Percentiles rank a stretch among this genome's conserved stretches.
Evolutionary conservation across 2,888 invertebrate species (phyloP).

Genomic region (Papilio gigon): DNA sequence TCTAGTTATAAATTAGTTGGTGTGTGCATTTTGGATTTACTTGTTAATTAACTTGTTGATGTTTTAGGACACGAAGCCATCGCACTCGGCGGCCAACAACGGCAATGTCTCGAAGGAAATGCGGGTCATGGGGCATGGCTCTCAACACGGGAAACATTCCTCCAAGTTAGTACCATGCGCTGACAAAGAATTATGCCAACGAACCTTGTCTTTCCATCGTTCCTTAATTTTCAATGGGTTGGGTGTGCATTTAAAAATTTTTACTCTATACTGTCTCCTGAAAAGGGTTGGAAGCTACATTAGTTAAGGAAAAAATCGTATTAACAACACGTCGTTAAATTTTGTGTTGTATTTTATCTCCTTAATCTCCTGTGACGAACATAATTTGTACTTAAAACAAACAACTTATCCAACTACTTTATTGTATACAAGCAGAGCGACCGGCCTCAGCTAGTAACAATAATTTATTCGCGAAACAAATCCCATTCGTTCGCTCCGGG

Average conservation of each 20-base stretch:
- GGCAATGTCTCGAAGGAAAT: slow-evolving; percentile 94
- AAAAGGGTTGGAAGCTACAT: no score
- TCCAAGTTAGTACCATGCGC: slow-evolving; percentile 63
- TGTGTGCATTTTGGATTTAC: neutral
- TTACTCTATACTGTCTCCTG: no score
- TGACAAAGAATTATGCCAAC: neutral
- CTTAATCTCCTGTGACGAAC: neutral
- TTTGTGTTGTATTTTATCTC: no score
- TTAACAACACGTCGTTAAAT: neutral
- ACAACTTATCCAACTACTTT: neutral
- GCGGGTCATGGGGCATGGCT: slow-evolving; percentile 95
- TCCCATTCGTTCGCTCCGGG: slow-evolving; percentile 12
- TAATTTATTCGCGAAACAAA: slow-evolving; percentile 32
- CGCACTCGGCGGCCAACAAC: slow-evolving; percentile 84
- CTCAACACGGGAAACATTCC: slow-evolving; percentile 84
- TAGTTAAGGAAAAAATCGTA: no score
- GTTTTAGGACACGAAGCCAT: slow-evolving; percentile 84
- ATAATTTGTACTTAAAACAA: neutral
- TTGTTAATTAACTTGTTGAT: neutral
- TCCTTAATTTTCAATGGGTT: neutral
- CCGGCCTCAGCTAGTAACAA: slow-evolving; percentile 7
- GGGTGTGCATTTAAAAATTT: neutral
- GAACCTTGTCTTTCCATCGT: no score
- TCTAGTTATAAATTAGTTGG: neutral
- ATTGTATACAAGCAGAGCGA: neutral